A percentile compares a stretch with the other conserved stretches of the same genome.
phyloP scores from a whole-genome alignment of 2,113 vertebrate species.

The Oncorhynchus gorbuscha region DNA sequence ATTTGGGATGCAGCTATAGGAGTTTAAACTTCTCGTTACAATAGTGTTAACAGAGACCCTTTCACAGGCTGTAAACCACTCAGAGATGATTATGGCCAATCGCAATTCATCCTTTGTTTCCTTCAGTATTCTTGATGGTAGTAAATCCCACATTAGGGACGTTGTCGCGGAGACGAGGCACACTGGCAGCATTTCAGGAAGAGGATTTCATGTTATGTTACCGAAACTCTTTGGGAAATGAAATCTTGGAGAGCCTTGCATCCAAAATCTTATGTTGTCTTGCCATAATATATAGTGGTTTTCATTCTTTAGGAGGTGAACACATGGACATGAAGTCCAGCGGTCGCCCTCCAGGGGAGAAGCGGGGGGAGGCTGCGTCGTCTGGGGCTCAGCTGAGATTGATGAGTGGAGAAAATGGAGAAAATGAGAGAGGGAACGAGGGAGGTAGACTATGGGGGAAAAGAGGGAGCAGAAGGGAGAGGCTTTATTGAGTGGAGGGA shows the following conservation, averaged over 20 bases:
- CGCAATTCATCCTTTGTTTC: conserved; percentile 26
- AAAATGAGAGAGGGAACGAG: neutral
- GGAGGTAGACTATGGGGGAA: neutral
- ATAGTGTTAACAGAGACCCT: neutral
- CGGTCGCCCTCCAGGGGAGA: neutral
- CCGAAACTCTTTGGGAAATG: neutral
- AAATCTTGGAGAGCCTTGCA: neutral
- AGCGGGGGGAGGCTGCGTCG: neutral
- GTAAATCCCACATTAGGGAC: conserved; percentile 26
- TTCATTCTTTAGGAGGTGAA: no score
- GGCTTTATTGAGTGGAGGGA: neutral
- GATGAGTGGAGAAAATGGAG: neutral
- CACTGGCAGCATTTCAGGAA: neutral
- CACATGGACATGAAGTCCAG: no score
- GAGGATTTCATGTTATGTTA: conserved; percentile 12
- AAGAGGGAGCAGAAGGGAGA: neutral
- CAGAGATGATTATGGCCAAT: conserved; percentile 34
- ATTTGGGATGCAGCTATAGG: neutral
- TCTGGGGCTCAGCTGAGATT: conserved; percentile 44
- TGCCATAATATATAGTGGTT: no score
- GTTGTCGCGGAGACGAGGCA: conserved; percentile 11
- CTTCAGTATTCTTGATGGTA: conserved; percentile 23
- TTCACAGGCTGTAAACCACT: conserved; percentile 29
- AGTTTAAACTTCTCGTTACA: conserved; percentile 38
- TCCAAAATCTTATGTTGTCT: neutral